phyloP scores from a whole-genome alignment of 2,797 vertebrate species.

The Masticophis lateralis region DNA sequence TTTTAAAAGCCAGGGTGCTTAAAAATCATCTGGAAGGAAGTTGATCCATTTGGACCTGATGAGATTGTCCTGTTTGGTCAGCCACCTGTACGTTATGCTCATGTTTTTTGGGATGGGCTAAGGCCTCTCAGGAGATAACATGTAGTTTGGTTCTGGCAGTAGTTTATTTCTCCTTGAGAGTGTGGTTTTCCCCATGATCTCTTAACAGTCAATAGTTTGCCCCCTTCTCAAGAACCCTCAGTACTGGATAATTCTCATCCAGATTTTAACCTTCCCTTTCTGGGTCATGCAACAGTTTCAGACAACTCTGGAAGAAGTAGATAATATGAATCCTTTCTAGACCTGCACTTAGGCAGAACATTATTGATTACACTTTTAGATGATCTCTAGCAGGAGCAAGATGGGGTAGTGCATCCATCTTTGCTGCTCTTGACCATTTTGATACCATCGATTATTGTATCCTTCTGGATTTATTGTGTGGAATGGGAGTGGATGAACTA shows the following conservation, averaged over 20 bases:
- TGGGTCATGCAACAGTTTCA: not conserved
- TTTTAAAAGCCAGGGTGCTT: not conserved
- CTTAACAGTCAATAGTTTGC: not conserved
- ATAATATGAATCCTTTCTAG: not conserved
- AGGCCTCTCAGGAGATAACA: not conserved
- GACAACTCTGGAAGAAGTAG: not conserved
- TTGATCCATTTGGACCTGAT: not conserved
- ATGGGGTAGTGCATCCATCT: not conserved
- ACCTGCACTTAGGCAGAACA: not conserved
- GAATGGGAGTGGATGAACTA: not conserved
- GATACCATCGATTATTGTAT: not conserved
- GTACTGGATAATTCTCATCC: not conserved
- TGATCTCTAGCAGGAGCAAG: not conserved
- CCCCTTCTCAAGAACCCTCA: not conserved
- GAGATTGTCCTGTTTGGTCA: not conserved
- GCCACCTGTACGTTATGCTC: not conserved
- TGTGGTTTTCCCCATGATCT: not conserved
- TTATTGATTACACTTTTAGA: not conserved
- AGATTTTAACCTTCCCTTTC: not conserved
- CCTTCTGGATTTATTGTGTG: not conserved
- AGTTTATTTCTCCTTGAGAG: not conserved
- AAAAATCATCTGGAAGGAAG: not conserved
- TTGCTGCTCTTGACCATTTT: not conserved
- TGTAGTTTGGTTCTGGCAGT: not conserved
- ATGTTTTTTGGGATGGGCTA: not conserved